These are phyloP conservation scores for Silurus aristotelis DNA, from an alignment of 2,797 vertebrate species.

Conservation along the genomic window DNA sequence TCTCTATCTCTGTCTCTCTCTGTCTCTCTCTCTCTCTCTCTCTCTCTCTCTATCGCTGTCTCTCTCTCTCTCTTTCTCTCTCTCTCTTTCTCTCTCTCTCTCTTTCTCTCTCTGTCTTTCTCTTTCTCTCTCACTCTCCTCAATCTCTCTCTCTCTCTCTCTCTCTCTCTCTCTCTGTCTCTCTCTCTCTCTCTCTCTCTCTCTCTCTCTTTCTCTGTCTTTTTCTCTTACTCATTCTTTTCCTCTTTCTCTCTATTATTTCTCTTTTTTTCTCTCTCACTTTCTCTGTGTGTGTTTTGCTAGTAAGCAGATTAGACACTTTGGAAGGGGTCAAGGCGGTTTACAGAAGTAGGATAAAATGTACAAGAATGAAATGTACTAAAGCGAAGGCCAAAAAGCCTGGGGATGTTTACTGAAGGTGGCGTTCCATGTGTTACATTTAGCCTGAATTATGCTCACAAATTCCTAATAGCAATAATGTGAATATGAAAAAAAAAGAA, in stretches of 20 bases:
- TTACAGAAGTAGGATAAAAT: constrained; percentile 39
- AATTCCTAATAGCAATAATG: not conserved
- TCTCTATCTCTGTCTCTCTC: not conserved
- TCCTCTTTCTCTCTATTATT: not conserved
- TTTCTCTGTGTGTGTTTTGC: not conserved
- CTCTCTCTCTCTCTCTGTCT: not conserved
- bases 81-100: not conserved
- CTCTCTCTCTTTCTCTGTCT: no score
- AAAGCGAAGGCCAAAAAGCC: constrained; percentile 32
- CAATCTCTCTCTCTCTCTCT: not conserved
- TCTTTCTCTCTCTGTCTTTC: not conserved
- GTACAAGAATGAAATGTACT: constrained; percentile 49
- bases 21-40: constrained; percentile 6
- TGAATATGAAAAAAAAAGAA: not conserved
- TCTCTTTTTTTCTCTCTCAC: not conserved
- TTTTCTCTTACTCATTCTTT: not conserved
- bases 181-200: not conserved
- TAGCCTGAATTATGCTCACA: not conserved
- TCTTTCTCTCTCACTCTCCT: not conserved
- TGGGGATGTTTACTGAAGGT: constrained; percentile 41
- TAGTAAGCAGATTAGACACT: constrained; percentile 31
- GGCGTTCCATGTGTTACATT: not conserved
- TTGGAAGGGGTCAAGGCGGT: constrained; percentile 38
- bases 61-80: not conserved
- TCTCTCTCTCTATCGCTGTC: not conserved